Conservation (phyloP, 1,140 invertebrate genomes). For the Aethina tumida region DNA sequence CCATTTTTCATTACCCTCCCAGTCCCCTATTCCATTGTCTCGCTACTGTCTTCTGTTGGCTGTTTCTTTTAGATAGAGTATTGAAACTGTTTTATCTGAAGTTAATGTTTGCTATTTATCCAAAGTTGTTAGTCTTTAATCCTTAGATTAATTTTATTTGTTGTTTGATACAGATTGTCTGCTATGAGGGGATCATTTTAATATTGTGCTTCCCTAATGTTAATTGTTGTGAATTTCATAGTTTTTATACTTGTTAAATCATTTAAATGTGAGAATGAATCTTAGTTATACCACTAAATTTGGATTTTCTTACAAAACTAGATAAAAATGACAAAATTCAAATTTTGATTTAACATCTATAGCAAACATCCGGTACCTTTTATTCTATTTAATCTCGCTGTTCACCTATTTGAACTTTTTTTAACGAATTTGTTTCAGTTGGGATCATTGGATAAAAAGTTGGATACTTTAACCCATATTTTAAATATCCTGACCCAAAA, state of each 20-base stretch:
- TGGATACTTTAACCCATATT: conserved; percentile 56
- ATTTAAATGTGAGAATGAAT: background rate
- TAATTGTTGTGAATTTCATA: too few relatives aligned
- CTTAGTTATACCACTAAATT: background rate
- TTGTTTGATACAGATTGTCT: background rate
- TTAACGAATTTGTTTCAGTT: conserved; percentile 42
- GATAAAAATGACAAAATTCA: background rate
- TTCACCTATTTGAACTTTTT: conserved; percentile 9
- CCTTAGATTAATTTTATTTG: conserved; percentile 2
- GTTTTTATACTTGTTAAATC: background rate
- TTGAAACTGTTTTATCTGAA: too few relatives aligned
- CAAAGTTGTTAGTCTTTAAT: too few relatives aligned
- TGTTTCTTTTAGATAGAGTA: too few relatives aligned
- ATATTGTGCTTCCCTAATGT: too few relatives aligned
- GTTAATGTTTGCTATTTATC: too few relatives aligned
- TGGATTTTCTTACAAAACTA: background rate
- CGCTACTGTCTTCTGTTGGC: too few relatives aligned
- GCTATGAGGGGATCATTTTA: too few relatives aligned
- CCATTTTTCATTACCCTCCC: too few relatives aligned
- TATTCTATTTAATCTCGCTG: too few relatives aligned
- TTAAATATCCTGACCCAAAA: conserved; percentile 52
- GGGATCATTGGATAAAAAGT: conserved; percentile 58
- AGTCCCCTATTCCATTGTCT: too few relatives aligned
- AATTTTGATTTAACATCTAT: background rate
- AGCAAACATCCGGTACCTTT: background rate